phyloP scores from a whole-genome alignment of 2,113 vertebrate species.

The Melanerpes formicivorus region DNA sequence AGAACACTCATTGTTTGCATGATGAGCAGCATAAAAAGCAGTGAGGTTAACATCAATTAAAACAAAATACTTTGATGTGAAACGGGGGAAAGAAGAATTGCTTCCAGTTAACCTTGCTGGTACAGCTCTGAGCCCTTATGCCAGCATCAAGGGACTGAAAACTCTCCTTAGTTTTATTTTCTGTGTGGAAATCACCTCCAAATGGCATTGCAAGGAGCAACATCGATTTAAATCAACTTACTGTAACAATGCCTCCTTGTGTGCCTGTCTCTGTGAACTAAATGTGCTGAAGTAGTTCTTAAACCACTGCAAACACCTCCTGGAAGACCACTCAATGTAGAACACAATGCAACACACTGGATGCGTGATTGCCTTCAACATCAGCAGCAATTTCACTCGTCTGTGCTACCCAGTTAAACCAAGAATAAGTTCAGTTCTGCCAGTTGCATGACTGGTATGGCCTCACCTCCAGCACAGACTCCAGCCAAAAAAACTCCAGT shows the following conservation, averaged over 20 bases:
- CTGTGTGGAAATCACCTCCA: neutral
- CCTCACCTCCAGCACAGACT: neutral
- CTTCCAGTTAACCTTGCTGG: neutral
- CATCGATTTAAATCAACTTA: neutral
- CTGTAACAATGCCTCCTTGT: neutral
- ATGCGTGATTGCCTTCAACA: rapidly evolving
- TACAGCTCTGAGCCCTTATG: neutral
- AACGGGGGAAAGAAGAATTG: neutral
- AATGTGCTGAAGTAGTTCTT: neutral
- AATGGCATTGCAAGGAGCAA: neutral
- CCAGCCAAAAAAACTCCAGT: neutral
- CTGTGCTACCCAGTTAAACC: neutral
- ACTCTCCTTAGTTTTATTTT: neutral
- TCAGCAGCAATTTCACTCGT: neutral
- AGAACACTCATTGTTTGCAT: neutral
- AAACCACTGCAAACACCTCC: neutral
- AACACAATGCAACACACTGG: neutral
- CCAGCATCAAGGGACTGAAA: neutral
- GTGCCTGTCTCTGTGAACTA: neutral
- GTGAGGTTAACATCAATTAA: neutral
- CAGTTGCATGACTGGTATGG: neutral
- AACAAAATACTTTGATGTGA: neutral
- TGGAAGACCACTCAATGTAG: neutral
- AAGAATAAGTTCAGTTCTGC: neutral
- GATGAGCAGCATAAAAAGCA: neutral